Base-by-base conservation (phyloP, 2,888 invertebrate species). In the Phortica okadai region DNA sequence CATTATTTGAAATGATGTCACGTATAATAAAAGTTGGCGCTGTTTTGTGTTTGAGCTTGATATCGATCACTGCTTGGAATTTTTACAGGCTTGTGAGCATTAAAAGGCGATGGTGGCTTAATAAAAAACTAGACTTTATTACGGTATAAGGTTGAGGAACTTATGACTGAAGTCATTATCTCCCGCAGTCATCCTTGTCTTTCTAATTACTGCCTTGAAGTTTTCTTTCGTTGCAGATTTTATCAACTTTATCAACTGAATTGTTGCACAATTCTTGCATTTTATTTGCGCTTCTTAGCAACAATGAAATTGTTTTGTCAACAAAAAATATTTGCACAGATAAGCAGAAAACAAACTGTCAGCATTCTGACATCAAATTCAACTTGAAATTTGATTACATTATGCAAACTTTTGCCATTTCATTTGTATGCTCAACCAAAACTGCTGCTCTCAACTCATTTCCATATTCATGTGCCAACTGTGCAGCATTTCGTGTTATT, bases 261-360 rank as follows among this genome's bases (percentile, higher is more conserved):
- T 69, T 69, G 69, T 45, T 69, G 69, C 69, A 69, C 41, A 69
- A 69, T 69, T 69, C 69, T 69, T 69, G 44, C 45, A 42, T 50
- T 33, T 69, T 62, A 8, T 7, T 69, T 69, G 44, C 21, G 16
- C 16, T 42, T 41, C 16, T 11, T 69, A 69, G 44, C 41, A 69
- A 69, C 44, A 44, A 66, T 66, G 42, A 66, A 67, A 41, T 45
- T 21, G 45, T 69, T 45, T 69, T 45, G 69, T 45, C 44, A 45
- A 16, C 41, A 25, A 45, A 45, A 45, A 69, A 69, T 69, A 69
- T 69, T 45, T 50, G 10, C 45, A 69, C 16, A 69, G 69, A 69
- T 69, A 69, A 69, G 50, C 69, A n/a, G 4, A n/a, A 69, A 33
- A 11, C 69, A 41, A n/a, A 21, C 69, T 45, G 69, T 69, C 69